Base-by-base conservation (phyloP, 23 tunicate species). In the Clavelina lepadiformis region DNA sequence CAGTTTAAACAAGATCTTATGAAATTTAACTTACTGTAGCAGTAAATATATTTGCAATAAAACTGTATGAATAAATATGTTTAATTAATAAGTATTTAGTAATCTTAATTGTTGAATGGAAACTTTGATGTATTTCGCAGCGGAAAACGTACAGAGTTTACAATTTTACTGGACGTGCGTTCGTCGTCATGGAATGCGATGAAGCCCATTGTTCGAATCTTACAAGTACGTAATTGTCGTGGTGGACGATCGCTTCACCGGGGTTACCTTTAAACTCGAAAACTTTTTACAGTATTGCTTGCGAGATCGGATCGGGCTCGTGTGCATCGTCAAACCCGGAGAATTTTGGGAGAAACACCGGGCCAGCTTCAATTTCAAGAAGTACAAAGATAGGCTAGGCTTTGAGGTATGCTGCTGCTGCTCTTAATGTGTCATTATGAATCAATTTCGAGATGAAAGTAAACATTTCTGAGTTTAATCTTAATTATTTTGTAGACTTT, bases 261-360 rank as follows among this genome's bases (percentile, higher is more conserved):
- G 15, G 49, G 15, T 44, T 44, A 15, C 49, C 49, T 44, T 44
- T 11, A 44, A 44, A 44, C 15, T 44, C 11, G 0, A 0, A n/a
- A 31, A 18, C 11, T 41, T 38, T 35, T 36, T 63, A 5, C 50
- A 65, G 73, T 65, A 54, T 28, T 76, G 73, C 56, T 26, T 65
- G 46, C 38, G 66, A 37, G 66, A 65, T 44, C 47, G 46, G 15
- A 46, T 63, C 51, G 77, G 63, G 0, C 47, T 78, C 61, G 45
- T 86, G 35, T 86, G 78, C 46, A 78, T 86, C 22, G 63, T 78
- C 18, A 86, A 86, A 32, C 95, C 85, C n/a, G 51, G 30, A 28
- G 95, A 86, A 31, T 86, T 86, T 58, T 78, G 85, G 95, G 85
- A 86, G 56, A 78, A 78, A 46, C 79, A 76, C n/a, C 72, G 52